Evolutionary conservation across 2,888 invertebrate species (phyloP), one percentile per base, ranked within the genome.

Genomic region (Clusia tigrina): DNA sequence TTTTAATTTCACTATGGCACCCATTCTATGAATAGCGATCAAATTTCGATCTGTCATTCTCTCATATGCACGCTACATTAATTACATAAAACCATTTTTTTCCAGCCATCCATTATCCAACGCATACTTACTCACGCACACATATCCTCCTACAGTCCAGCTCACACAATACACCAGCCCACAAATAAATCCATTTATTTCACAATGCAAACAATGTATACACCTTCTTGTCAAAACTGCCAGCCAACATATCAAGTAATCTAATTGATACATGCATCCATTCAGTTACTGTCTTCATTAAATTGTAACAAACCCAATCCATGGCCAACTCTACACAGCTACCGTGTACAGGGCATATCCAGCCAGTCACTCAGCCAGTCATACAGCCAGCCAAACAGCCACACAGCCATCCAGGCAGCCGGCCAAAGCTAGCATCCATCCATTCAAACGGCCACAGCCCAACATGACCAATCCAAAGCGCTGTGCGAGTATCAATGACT

Each of bases 211-310:
- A 5, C 20, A 48, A 48, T 48, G 6, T 54, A 51, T 54, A 32
- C 54, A 53, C 58, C 58, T 52, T 32, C 58, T 58, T 60, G 59
- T 60, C 59, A 46, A 55, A 60, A 60, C 48, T 60, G 60, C 54
- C 60, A 26, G 5, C 37, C 26, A 26, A 32, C 55, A 60, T 60
- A 60, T 60, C 60, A 55, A 55, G 10, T 48, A 20, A 22, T 51
- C 60, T 60, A 60, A 60, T 60, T 60, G 60, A 60, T 55, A 60
- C 55, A 60, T 60, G 25, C 48, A 48, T 46, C 18, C 48, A 60
- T 54, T 60, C 60, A 55, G 18, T 17, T 24, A 22, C 38, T 42
- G 54, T 60, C 51, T 57, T 46, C 57, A 46, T 57, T 57, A 23
- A 42, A 18, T 46, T 25, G 46, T 12, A 57, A 25, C 58, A 58